phyloP scores from a whole-genome alignment of 2,888 invertebrate species.

The Ferrisia virgata region DNA sequence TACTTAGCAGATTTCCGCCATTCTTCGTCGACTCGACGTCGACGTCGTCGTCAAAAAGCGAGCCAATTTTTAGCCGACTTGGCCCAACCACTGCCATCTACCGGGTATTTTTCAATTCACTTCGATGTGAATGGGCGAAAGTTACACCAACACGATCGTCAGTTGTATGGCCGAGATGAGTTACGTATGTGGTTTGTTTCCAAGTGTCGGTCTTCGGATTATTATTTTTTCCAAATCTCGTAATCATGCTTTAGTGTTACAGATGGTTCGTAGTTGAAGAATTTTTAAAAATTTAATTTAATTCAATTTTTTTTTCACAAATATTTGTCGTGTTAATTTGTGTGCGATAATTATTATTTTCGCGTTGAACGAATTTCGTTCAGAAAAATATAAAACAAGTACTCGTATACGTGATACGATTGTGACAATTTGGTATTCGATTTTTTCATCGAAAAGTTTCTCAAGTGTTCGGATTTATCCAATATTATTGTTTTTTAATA shows the following conservation, averaged over 20 bases:
- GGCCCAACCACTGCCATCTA: not conserved
- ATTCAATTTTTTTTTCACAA: too few species aligned
- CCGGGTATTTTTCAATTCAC: not conserved
- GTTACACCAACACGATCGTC: not conserved
- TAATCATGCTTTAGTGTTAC: not conserved
- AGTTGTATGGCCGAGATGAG: not conserved
- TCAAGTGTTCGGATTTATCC: too few species aligned
- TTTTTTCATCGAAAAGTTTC: too few species aligned
- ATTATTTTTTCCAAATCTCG: not conserved
- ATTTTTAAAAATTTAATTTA: too few species aligned
- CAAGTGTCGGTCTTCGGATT: not conserved
- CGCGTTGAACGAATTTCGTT: too few species aligned
- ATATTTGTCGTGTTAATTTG: too few species aligned
- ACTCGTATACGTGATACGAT: too few species aligned
- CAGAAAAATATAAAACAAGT: too few species aligned
- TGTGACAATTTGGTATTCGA: too few species aligned
- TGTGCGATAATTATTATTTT: too few species aligned
- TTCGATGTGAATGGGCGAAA: not conserved
- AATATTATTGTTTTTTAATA: not conserved
- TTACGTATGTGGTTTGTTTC: not conserved
- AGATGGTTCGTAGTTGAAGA: not conserved
- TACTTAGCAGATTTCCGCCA: slow-evolving; percentile 12
- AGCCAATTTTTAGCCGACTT: not conserved
- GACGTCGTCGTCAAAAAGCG: too few species aligned
- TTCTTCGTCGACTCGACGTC: not conserved